Evolutionary conservation across 2,888 invertebrate genomes (phyloP).

Genomic region (Melanostoma mellinum): DNA sequence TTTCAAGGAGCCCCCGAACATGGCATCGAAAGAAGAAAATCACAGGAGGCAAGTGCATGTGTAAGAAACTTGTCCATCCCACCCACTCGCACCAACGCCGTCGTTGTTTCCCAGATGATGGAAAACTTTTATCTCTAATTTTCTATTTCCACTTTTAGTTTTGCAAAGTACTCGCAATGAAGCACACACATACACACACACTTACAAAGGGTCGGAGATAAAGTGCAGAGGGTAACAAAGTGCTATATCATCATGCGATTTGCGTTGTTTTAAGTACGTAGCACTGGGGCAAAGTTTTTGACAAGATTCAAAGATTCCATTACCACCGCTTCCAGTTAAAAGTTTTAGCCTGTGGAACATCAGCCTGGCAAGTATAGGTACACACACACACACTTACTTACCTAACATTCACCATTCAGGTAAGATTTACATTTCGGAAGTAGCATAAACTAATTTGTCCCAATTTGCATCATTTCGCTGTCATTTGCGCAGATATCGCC

Average conservation of each 20-base stretch:
- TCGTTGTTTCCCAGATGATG: slow-evolving; percentile 47
- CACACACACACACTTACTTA: neutral
- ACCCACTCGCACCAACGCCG: slow-evolving; percentile 17
- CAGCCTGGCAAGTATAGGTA: neutral
- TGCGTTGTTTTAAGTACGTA: slow-evolving; percentile 71
- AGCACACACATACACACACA: slow-evolving; percentile 6
- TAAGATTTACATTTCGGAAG: slow-evolving; percentile 73
- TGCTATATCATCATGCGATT: slow-evolving; percentile 70
- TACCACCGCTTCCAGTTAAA: slow-evolving; percentile 34
- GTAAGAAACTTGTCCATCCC: slow-evolving; percentile 65
- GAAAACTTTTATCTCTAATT: slow-evolving; percentile 73
- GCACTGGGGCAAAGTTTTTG: slow-evolving; percentile 72
- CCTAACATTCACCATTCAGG: slow-evolving; percentile 50
- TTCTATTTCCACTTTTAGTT: slow-evolving; percentile 72
- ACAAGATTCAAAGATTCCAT: slow-evolving; percentile 71
- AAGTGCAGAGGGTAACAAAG: slow-evolving; percentile 71
- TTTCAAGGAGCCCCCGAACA: slow-evolving; percentile 30
- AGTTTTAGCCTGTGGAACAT: slow-evolving; percentile 42
- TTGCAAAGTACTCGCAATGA: slow-evolving; percentile 14
- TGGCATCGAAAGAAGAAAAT: neutral
- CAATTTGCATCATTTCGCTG: slow-evolving; percentile 75
- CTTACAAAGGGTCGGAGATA: slow-evolving; percentile 3
- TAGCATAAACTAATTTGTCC: slow-evolving; percentile 74
- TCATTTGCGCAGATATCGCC: slow-evolving; percentile 73
- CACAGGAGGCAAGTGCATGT: slow-evolving; percentile 56